phyloP scores from a whole-genome alignment of 2,888 invertebrate genomes.

The Torymus texanus region DNA sequence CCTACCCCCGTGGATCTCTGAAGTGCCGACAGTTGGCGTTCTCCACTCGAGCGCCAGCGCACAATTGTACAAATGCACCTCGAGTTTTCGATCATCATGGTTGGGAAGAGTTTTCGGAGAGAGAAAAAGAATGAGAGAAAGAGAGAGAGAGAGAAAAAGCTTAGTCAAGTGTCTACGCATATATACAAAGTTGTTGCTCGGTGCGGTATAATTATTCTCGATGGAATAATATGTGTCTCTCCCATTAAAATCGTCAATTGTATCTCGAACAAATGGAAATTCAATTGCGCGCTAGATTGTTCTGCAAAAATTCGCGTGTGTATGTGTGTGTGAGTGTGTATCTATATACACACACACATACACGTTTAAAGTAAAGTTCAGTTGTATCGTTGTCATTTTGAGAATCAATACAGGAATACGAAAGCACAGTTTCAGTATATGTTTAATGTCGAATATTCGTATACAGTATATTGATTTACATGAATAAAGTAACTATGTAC shows the following conservation, averaged over 20 bases:
- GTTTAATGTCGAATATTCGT: no score
- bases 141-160: slow-evolving; percentile 6
- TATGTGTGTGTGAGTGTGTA: no score
- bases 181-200: slow-evolving; percentile 51
- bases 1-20: slow-evolving; percentile 62
- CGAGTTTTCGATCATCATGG: slow-evolving; percentile 21
- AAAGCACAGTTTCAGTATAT: no score
- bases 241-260: slow-evolving; percentile 30
- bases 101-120: slow-evolving; percentile 57
- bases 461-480: no score
- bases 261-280: slow-evolving; percentile 52
- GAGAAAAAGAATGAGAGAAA: slow-evolving; percentile 29
- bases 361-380: no score
- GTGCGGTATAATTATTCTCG: slow-evolving; percentile 28
- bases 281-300: not conserved
- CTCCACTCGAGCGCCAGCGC: slow-evolving; percentile 69
- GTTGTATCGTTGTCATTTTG: not conserved
- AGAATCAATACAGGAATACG: no score
- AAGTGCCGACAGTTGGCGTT: slow-evolving; percentile 74
- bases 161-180: slow-evolving; percentile 51
- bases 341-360: no score
- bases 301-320: no score
- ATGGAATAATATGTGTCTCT: slow-evolving; percentile 44
- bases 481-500: no score
- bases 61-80: slow-evolving; percentile 63